Conservation (phyloP, 2,888 invertebrate genomes). For the Eupeodes luniger region DNA sequence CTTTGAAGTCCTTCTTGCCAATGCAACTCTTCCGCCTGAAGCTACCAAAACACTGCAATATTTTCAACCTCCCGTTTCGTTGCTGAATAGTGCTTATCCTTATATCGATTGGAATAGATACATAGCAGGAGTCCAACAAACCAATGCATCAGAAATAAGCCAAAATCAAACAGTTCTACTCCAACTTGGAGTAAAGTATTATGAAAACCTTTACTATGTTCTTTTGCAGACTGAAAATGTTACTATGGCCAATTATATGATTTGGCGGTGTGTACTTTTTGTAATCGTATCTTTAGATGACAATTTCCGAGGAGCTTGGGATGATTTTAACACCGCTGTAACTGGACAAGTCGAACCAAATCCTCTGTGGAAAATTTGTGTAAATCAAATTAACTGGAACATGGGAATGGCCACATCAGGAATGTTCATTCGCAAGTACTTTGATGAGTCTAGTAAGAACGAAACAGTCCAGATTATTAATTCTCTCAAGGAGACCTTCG, state of each 20-base stretch:
- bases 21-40: slow-evolving; percentile 68
- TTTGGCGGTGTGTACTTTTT: slow-evolving; percentile 67
- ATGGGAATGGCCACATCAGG: slow-evolving; percentile 89
- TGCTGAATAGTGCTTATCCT: slow-evolving; percentile 51
- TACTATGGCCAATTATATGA: slow-evolving; percentile 76
- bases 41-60: slow-evolving; percentile 51
- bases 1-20: slow-evolving; percentile 76
- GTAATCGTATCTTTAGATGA: slow-evolving; percentile 55
- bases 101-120: slow-evolving; percentile 73
- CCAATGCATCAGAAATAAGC: background rate
- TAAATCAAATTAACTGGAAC: slow-evolving; percentile 92
- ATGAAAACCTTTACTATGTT: slow-evolving; percentile 61
- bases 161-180: slow-evolving; percentile 49
- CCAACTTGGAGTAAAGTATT: slow-evolving; percentile 86
- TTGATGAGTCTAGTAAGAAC: slow-evolving; percentile 86
- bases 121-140: slow-evolving; percentile 52
- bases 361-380: slow-evolving; percentile 94
- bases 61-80: slow-evolving; percentile 36
- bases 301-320: slow-evolving; percentile 52
- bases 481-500: slow-evolving; percentile 92
- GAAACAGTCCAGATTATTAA: slow-evolving; percentile 93
- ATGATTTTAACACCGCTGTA: slow-evolving; percentile 87
- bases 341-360: slow-evolving; percentile 93
- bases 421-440: slow-evolving; percentile 85
- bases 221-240: slow-evolving; percentile 49